These are phyloP conservation scores for Trichogramma evanescens DNA, from an alignment of 2,888 invertebrate species.

Conservation along the genomic window DNA sequence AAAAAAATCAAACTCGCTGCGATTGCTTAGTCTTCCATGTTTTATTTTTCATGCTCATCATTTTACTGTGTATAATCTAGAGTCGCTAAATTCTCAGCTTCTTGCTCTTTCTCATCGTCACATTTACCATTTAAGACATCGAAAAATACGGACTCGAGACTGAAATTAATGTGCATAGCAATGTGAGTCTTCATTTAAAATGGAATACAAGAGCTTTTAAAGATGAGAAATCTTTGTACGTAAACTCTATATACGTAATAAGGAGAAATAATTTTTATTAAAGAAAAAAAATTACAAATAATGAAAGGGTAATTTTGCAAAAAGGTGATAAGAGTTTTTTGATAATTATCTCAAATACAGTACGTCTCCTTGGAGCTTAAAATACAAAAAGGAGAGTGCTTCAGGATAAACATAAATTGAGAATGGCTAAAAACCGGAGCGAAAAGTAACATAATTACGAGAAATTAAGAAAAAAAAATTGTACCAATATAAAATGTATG, in stretches of 20 bases:
- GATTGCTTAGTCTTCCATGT: conserved; percentile 21
- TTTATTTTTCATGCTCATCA: conserved; percentile 9
- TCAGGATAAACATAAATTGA: conserved; percentile 2
- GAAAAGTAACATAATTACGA: conserved; percentile 24
- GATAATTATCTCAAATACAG: conserved; percentile 6
- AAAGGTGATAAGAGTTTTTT: conserved; percentile 6
- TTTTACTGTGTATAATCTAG: not conserved
- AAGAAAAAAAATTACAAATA: conserved; percentile 6
- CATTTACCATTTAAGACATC: conserved; percentile 12
- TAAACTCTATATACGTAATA: conserved; percentile 22
- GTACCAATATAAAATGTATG: conserved; percentile 22
- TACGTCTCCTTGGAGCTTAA: conserved; percentile 13
- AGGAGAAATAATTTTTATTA: conserved; percentile 9
- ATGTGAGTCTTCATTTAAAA: not conserved
- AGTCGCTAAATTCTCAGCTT: not conserved
- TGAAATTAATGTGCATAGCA: conserved; percentile 10
- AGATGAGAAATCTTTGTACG: conserved; percentile 18
- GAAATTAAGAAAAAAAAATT: conserved; percentile 21
- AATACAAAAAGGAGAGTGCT: not conserved
- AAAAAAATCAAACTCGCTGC: not conserved
- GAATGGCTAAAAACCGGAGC: conserved; percentile 23
- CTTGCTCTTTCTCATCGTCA: conserved; percentile 3
- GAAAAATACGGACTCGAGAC: conserved; percentile 17
- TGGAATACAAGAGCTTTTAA: conserved; percentile 16
- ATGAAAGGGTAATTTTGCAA: conserved; percentile 5